These are phyloP conservation scores for Nipponia nippon DNA, from an alignment of 2,113 vertebrate genomes.

Conservation along the genomic window DNA sequence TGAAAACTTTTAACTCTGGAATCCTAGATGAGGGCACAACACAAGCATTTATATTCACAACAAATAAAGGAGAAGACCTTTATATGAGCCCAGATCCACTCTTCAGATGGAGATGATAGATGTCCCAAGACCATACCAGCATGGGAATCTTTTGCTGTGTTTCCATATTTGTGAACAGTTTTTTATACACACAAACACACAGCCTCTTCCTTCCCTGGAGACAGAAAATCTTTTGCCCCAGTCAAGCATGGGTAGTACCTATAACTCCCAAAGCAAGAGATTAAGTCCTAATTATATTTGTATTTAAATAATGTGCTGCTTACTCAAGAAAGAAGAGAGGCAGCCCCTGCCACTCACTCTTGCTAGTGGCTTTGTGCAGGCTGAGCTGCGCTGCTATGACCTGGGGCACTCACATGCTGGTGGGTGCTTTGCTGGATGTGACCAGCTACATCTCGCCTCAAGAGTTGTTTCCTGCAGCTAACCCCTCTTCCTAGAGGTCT, in stretches of 20 bases:
- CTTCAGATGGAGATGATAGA: neutral
- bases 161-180: neutral
- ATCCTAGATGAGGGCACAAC: neutral
- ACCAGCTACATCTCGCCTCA: neutral
- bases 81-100: neutral
- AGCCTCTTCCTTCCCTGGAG: neutral
- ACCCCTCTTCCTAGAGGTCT: neutral
- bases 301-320: neutral
- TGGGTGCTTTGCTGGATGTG: neutral
- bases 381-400: neutral
- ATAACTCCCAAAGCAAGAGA: neutral
- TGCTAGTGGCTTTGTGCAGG: neutral
- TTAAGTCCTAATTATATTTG: constrained; percentile 6
- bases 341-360: neutral
- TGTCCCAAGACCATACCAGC: neutral
- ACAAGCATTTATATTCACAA: neutral
- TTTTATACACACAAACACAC: neutral
- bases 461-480: neutral
- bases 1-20: neutral
- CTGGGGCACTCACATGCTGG: neutral
- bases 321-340: neutral
- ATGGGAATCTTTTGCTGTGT: neutral
- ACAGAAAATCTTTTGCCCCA: neutral
- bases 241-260: neutral
- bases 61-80: neutral